Evolutionary conservation across 2,888 invertebrate genomes (phyloP), one percentile per base, ranked within the genome.

Genomic region (Drosophila borborema): DNA sequence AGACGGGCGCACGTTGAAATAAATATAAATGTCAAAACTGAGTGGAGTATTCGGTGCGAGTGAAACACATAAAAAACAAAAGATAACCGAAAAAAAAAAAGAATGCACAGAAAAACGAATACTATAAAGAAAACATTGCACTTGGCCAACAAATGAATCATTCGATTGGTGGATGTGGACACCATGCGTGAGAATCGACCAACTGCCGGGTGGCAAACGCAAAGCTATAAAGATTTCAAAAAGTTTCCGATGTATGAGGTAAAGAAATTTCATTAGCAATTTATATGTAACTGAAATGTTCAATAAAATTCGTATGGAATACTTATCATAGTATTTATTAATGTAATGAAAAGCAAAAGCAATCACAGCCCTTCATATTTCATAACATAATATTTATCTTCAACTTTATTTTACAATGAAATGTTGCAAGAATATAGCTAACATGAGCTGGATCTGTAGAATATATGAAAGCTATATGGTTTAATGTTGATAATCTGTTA

Each of bases 11-110:
- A 86, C 90, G 91, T 90, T 91, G 90, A 91, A 91, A 91, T 91
- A 91, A 91, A 91, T 92, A 91, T 91, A 91, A 92, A 91, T 90
- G 91, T 90, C 89, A 90, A 90, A 86, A 86, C 78, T 84, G 89
- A 89, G 89, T 77, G 74, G 80, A 85, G 78, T 85, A 84, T 87
- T 85, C 74, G 83, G 74, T 74, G 74, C 74, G 81, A 75, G 66
- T 64, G 53, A 70, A 72, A 66, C 68, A 65, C 49, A 73, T 41
- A 83, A 64, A 70, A 59, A 53, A 45, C 61, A 48, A 46, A 54
- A 43, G 56, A 56, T 56, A 41, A 56, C 31, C 56, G 43, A 55
- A 20, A 20, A 41, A 59, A 41, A 64, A 23, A n/a, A n/a, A n/a
- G n/a, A n/a, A n/a, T n/a, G n/a, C n/a, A n/a, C n/a, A n/a, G n/a